Evolutionary conservation across 2,888 invertebrate genomes (phyloP).

Genomic region (Rambutsinella grinnellia): DNA sequence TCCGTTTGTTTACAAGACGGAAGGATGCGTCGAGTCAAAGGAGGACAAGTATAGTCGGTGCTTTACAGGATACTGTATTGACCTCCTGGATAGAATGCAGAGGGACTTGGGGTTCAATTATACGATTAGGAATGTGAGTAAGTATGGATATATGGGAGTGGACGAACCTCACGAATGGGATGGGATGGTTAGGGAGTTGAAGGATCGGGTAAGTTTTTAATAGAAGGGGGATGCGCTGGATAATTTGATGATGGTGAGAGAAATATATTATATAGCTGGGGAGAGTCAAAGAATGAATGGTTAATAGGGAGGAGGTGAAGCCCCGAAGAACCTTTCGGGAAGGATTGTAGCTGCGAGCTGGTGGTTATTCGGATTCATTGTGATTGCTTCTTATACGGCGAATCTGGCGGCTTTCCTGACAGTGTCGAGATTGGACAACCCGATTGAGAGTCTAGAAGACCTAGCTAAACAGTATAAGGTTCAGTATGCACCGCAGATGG

Average conservation of each 20-base stretch:
- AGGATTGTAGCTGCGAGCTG: constrained; percentile 96
- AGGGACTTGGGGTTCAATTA: constrained; percentile 90
- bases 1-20: constrained; percentile 83
- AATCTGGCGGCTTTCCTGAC: constrained; percentile 98
- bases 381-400: constrained; percentile 98
- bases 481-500: constrained; percentile 91
- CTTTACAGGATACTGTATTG: constrained; percentile 89
- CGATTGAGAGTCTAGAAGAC: constrained; percentile 93
- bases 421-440: constrained; percentile 91
- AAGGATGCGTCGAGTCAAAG: constrained; percentile 67
- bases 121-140: constrained; percentile 76
- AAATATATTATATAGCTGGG: no score
- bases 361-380: constrained; percentile 99
- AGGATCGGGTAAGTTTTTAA: constrained; percentile 75
- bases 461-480: constrained; percentile 96
- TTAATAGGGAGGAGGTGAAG: constrained; percentile 89
- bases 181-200: constrained; percentile 84
- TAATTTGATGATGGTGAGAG: no score
- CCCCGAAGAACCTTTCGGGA: constrained; percentile 95
- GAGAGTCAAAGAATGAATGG: no score
- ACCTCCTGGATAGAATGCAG: constrained; percentile 89
- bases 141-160: constrained; percentile 91
- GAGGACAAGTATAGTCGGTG: constrained; percentile 68
- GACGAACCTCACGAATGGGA: constrained; percentile 82
- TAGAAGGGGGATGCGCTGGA: background rate